Conservation (phyloP, 2,888 invertebrate species). For the Sesia apiformis region DNA sequence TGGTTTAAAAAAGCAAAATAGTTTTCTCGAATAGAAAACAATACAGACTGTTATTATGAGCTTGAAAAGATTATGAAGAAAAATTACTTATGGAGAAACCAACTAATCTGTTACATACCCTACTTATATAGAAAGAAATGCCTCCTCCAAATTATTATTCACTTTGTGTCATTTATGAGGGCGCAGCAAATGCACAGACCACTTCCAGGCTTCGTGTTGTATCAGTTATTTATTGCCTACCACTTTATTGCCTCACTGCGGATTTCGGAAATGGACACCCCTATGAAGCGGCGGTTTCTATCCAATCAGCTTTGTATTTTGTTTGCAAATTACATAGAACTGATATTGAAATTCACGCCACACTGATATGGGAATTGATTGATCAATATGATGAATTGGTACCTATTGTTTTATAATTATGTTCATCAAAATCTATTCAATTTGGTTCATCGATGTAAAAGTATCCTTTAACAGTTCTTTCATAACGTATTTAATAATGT, state of each 20-base stretch:
- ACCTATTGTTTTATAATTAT: too few species aligned
- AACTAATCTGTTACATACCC: too few species aligned
- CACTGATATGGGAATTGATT: not conserved
- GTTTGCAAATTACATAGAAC: constrained; percentile 6
- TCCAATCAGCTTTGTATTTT: constrained; percentile 16
- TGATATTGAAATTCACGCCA: not conserved
- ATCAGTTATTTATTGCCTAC: constrained; percentile 38
- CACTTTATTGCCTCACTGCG: constrained; percentile 32
- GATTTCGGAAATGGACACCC: constrained; percentile 22
- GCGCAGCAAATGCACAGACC: constrained; percentile 16
- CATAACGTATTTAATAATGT: too few species aligned
- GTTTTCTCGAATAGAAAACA: too few species aligned
- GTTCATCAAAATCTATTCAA: too few species aligned
- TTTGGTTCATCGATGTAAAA: too few species aligned
- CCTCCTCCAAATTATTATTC: not conserved
- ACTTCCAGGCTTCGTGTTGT: constrained; percentile 29
- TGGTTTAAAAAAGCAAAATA: too few species aligned
- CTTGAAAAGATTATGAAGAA: too few species aligned
- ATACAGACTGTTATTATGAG: too few species aligned
- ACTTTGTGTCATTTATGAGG: not conserved
- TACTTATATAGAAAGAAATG: not conserved
- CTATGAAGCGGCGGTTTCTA: constrained; percentile 12
- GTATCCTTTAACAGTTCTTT: too few species aligned
- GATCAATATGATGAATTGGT: too few species aligned
- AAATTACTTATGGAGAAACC: too few species aligned